These are phyloP conservation scores for Dallia pectoralis DNA, from an alignment of 2,797 vertebrate species.

Conservation along the genomic window DNA sequence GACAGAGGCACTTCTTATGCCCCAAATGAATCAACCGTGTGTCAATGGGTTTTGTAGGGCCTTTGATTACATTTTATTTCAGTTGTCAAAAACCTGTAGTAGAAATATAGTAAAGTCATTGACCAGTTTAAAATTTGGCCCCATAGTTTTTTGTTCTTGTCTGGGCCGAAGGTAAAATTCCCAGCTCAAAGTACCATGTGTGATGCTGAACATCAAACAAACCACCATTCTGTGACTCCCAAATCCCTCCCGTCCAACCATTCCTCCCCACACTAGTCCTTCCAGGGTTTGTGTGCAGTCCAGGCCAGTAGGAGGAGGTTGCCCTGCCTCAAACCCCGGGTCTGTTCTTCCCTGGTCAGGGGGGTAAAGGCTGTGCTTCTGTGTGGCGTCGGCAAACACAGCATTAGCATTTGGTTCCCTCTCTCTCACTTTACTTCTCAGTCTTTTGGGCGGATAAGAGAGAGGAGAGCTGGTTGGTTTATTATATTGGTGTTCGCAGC, in stretches of 20 bases:
- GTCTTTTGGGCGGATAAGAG: conserved; percentile 44
- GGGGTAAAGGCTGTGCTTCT: conserved; percentile 75
- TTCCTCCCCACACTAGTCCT: conserved; percentile 47
- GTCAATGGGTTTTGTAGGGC: too few species aligned
- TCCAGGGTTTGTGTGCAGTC: conserved; percentile 64
- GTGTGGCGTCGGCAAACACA: conserved; percentile 72
- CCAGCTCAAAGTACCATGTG: neutral
- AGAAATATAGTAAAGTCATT: too few species aligned
- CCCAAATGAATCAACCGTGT: too few species aligned
- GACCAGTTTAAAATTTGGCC: too few species aligned
- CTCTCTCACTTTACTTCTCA: neutral
- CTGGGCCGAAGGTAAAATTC: neutral
- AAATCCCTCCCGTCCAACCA: conserved; percentile 27
- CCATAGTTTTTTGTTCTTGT: neutral
- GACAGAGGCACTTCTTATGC: conserved; percentile 38
- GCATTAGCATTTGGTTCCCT: conserved; percentile 62
- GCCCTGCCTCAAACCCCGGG: conserved; percentile 61
- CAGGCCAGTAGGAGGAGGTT: conserved; percentile 64
- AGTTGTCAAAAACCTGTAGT: too few species aligned
- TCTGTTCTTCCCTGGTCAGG: conserved; percentile 55
- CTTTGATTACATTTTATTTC: too few species aligned
- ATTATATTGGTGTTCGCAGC: conserved; percentile 37
- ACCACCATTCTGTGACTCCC: conserved; percentile 12
- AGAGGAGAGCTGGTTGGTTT: conserved; percentile 53
- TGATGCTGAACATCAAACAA: too few species aligned